Evolutionary conservation across 2,888 invertebrate species (phyloP).

Genomic region (Apeira syringaria): DNA sequence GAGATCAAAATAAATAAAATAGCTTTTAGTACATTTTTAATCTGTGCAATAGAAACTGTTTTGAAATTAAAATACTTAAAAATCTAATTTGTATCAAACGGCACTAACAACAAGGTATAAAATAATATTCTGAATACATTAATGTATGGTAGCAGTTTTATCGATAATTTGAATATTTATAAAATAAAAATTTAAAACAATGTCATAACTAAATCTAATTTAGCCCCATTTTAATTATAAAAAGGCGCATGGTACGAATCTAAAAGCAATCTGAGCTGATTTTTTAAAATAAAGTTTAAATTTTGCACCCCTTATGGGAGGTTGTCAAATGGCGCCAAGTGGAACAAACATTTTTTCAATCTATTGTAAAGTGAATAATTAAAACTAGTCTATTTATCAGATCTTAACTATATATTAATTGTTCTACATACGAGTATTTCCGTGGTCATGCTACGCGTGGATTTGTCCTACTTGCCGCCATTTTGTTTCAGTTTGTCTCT

Average conservation of each 20-base stretch:
- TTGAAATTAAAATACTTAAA: constrained; percentile 2
- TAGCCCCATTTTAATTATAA: constrained; percentile 35
- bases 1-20: too few relatives aligned
- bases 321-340: constrained; percentile 29
- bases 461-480: constrained; percentile 28
- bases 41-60: neutral
- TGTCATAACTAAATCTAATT: neutral
- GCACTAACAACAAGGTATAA: constrained; percentile 1
- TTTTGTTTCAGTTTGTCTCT: constrained; percentile 23
- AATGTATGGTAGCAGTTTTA: constrained; percentile 4
- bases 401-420: constrained; percentile 23
- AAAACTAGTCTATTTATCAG: constrained; percentile 13
- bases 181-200: too few relatives aligned
- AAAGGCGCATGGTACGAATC: constrained; percentile 42
- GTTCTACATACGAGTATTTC: constrained; percentile 27
- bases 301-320: constrained; percentile 37
- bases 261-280: constrained; percentile 46
- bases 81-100: neutral
- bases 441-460: constrained; percentile 9
- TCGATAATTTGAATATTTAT: neutral
- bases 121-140: constrained; percentile 4
- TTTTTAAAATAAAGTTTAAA: constrained; percentile 29
- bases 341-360: constrained; percentile 17
- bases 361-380: constrained; percentile 5
- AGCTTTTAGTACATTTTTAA: too few relatives aligned